Percentiles rank a stretch among this genome's conserved stretches.
Evolutionary conservation across 2,113 vertebrate species (phyloP).

Genomic region (Heterotilapia buettikoferi): DNA sequence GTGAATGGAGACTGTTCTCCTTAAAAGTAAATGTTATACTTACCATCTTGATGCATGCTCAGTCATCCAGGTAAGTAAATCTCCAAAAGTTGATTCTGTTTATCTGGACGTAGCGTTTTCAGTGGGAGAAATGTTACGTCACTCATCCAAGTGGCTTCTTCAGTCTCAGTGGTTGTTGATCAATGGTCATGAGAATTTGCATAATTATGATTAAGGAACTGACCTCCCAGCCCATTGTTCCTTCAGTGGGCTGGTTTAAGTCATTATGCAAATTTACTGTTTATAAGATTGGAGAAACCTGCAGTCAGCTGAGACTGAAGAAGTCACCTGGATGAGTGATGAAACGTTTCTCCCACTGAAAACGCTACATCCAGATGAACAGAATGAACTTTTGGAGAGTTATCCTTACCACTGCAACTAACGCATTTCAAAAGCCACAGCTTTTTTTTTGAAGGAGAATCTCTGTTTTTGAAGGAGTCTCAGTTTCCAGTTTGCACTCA

Average conservation of each 20-base stretch:
- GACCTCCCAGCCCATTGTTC: background rate
- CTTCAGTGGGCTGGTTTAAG: background rate
- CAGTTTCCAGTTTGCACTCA: background rate
- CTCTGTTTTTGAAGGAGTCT: background rate
- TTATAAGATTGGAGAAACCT: background rate
- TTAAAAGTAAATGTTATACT: background rate
- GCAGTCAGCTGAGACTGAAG: background rate
- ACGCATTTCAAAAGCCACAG: background rate
- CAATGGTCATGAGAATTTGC: background rate
- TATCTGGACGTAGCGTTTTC: background rate
- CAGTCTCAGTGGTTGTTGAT: background rate
- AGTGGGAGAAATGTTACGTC: rapidly evolving
- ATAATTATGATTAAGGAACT: background rate
- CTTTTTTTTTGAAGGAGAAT: background rate
- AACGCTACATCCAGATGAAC: background rate
- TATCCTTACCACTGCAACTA: background rate
- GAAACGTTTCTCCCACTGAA: background rate
- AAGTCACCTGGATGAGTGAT: background rate
- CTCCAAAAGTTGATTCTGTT: background rate
- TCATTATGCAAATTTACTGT: background rate
- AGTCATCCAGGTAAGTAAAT: background rate
- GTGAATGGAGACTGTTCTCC: background rate
- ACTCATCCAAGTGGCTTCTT: background rate
- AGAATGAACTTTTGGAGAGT: background rate
- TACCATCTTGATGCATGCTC: background rate